Conservation (phyloP, 2,797 vertebrate species). For the Hippocampus kuda region DNA sequence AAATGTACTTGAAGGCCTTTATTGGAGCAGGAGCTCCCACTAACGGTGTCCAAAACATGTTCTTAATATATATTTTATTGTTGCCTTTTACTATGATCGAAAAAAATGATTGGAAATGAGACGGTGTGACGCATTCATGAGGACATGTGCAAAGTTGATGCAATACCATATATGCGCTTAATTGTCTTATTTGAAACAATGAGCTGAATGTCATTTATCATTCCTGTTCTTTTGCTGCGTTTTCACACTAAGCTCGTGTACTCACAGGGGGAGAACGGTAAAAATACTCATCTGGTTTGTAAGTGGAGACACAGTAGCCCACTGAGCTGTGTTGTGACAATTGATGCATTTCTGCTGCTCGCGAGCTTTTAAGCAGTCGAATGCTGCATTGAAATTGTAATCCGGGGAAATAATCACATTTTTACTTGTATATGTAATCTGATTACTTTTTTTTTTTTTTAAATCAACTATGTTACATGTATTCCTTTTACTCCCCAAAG, state of each 20-base stretch:
- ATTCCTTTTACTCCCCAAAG: too few species aligned
- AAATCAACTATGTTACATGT: too few species aligned
- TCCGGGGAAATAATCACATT: too few species aligned
- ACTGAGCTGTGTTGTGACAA: too few species aligned
- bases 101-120: conserved; percentile 4
- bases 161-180: background rate
- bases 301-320: too few species aligned
- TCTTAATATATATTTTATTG: background rate
- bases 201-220: background rate
- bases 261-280: background rate
- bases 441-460: too few species aligned
- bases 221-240: conserved; percentile 1
- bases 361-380: too few species aligned
- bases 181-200: background rate
- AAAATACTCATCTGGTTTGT: too few species aligned
- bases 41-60: background rate
- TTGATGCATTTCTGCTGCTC: too few species aligned
- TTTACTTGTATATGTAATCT: too few species aligned
- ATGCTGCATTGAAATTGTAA: background rate
- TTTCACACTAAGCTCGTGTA: conserved; percentile 13
- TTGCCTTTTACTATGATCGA: conserved; percentile 33
- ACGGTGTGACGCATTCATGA: conserved; percentile 3
- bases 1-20: background rate
- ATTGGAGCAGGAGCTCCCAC: background rate
- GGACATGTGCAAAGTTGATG: background rate